Conservation (phyloP, 2,797 vertebrate genomes). For the Epinephelus malabaricus region DNA sequence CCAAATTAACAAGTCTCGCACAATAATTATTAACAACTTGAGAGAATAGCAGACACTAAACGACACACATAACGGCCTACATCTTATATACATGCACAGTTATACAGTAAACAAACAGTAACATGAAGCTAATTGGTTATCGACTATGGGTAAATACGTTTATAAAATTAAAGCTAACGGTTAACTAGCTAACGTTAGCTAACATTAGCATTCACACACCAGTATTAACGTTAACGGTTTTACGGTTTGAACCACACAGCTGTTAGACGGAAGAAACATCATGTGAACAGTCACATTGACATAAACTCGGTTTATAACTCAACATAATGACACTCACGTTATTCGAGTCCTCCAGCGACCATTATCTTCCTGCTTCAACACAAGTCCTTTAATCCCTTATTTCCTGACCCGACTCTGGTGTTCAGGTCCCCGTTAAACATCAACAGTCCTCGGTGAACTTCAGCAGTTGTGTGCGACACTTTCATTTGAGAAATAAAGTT, state of each 20-base stretch:
- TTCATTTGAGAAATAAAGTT: background rate
- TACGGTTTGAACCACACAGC: background rate
- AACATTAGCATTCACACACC: fast-evolving
- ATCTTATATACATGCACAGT: fast-evolving
- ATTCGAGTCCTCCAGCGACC: background rate
- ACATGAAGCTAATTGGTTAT: background rate
- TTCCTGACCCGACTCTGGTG: fast-evolving
- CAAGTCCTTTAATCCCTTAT: fast-evolving
- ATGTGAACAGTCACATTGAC: background rate
- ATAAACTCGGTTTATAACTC: background rate
- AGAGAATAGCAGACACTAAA: background rate
- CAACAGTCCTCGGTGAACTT: fast-evolving
- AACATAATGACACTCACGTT: conserved; percentile 62
- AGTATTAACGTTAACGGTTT: background rate
- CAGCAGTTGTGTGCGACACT: fast-evolving
- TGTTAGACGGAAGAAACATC: background rate
- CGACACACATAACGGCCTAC: fast-evolving
- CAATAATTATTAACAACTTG: fast-evolving
- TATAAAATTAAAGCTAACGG: no score
- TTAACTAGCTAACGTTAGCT: background rate
- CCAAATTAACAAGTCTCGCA: fast-evolving
- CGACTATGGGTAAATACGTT: no score
- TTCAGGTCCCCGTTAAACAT: background rate
- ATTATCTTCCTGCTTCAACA: background rate
- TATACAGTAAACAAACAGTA: background rate